Evolutionary conservation across 1,140 invertebrate genomes (phyloP), one percentile per base, ranked within the genome.

Genomic region (Bactericera cockerelli): DNA sequence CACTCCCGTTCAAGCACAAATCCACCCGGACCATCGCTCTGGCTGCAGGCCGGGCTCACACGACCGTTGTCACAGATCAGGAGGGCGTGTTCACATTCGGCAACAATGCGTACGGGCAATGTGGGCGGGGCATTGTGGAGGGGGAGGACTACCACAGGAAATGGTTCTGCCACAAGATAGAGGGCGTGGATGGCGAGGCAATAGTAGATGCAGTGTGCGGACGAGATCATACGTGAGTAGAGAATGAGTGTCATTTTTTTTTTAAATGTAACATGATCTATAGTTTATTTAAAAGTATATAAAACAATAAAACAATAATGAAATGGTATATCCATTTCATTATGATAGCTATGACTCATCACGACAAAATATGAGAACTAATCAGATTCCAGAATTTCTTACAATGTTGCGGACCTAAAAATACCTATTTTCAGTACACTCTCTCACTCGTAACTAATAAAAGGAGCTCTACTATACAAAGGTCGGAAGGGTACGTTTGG

Each of bases 31-130:
- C 74, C 38, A 26, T 53, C 54, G 75, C 77, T 60, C 67, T 95
- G 59, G 79, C 83, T 13, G 88, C 89, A 63, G 94, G 94, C 1
- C 73, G 93, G 63, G 90, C 91, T 2, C 94, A 98, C 72, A 79
- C 85, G 10, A 71, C 89, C 3, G 76, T 93, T 55, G 69, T 92
- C 10, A 91, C 90, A 2, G 79, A 83, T 61, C 81, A 82, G 68
- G 86, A 86, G 67, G 80, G 79, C 53, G 76, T 93, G 1, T 95
- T 85, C 66, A 81, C 86, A 36, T 70, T 95, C 63, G 94, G 94
- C 16, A 93, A 93, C 69, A 98, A 98, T 78, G 77, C 82, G 0
- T 94, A 89, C 73, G 94, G 94, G 11, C 94, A 98, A 70, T 98
- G 94, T 74, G 93, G 91, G 0, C 74, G 93, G 54, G 75, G 75